These are phyloP conservation scores for Eumerus sabulonum DNA, from an alignment of 2,888 invertebrate species.

Conservation along the genomic window DNA sequence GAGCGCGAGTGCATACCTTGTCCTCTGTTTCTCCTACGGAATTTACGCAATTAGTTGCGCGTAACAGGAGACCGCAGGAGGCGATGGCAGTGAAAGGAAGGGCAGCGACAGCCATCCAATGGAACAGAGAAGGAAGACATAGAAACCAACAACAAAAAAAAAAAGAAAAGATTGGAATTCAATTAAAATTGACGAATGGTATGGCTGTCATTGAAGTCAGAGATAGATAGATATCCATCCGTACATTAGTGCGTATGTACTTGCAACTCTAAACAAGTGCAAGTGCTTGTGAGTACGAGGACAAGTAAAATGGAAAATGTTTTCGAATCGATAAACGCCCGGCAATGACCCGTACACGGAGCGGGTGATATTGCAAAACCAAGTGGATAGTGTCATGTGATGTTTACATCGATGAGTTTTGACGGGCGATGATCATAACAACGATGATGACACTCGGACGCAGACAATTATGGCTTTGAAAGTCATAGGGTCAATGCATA, in stretches of 20 bases:
- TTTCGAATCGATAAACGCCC: slow-evolving; percentile 59
- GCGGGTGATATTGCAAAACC: slow-evolving; percentile 51
- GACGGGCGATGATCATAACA: slow-evolving; percentile 47
- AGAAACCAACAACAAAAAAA: no score
- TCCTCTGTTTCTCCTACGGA: slow-evolving; percentile 38
- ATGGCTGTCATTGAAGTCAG: slow-evolving; percentile 66
- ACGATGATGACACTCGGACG: not conserved
- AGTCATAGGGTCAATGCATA: slow-evolving; percentile 3
- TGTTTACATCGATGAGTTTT: slow-evolving; percentile 35
- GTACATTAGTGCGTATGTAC: slow-evolving; percentile 16
- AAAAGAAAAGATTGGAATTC: slow-evolving; percentile 52
- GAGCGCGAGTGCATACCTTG: slow-evolving; percentile 18
- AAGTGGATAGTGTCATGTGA: slow-evolving; percentile 50
- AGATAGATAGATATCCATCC: slow-evolving; percentile 47
- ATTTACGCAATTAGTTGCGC: slow-evolving; percentile 68
- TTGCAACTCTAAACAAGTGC: not conserved
- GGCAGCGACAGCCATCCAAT: slow-evolving; percentile 11
- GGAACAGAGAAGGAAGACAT: not conserved
- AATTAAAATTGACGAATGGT: slow-evolving; percentile 67
- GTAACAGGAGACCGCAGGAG: slow-evolving; percentile 21
- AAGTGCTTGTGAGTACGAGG: no score
- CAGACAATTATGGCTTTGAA: no score
- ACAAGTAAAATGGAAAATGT: slow-evolving; percentile 16
- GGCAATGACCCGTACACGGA: slow-evolving; percentile 49
- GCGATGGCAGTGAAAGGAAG: slow-evolving; percentile 8